Percentiles rank a stretch among this genome's conserved stretches.
These are phyloP conservation scores for Cyrtodaria siliqua DNA, from an alignment of 2,888 invertebrate species.

Conservation along the genomic window DNA sequence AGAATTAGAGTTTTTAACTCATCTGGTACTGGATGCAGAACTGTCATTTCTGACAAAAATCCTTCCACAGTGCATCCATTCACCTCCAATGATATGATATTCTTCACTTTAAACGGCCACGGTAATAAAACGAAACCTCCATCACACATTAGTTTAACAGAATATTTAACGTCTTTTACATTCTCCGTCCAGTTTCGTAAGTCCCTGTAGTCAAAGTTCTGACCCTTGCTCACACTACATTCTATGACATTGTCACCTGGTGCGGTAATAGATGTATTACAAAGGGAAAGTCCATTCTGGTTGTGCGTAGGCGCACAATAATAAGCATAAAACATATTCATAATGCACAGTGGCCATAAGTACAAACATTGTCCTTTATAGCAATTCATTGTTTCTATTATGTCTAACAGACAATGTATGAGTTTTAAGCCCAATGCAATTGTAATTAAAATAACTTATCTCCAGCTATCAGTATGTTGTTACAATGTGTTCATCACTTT, in stretches of 20 bases:
- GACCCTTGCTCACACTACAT: constrained; percentile 38
- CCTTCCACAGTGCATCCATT: constrained; percentile 37
- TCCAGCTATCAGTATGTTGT: too few relatives aligned
- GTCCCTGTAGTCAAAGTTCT: constrained; percentile 47
- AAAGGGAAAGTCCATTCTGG: constrained; percentile 17
- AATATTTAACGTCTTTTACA: constrained; percentile 27
- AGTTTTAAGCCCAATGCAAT: too few relatives aligned
- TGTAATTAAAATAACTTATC: too few relatives aligned
- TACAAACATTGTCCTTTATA: neutral
- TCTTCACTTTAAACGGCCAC: constrained; percentile 60
- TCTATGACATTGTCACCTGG: constrained; percentile 12
- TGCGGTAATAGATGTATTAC: constrained; percentile 9
- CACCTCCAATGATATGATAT: constrained; percentile 43
- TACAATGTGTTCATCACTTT: too few relatives aligned
- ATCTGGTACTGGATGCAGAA: constrained; percentile 20
- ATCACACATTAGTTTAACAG: constrained; percentile 31
- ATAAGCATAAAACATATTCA: neutral
- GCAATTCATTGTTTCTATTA: too few relatives aligned
- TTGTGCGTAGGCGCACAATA: neutral
- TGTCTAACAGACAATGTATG: too few relatives aligned
- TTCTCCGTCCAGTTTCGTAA: constrained; percentile 41
- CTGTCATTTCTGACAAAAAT: constrained; percentile 59
- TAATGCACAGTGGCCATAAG: neutral
- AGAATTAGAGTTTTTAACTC: constrained; percentile 37
- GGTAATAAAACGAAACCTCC: constrained; percentile 51